Evolutionary conservation across 2,113 vertebrate species (phyloP), one percentile per base, ranked within the genome.

Genomic region (Otolemur garnettii): DNA sequence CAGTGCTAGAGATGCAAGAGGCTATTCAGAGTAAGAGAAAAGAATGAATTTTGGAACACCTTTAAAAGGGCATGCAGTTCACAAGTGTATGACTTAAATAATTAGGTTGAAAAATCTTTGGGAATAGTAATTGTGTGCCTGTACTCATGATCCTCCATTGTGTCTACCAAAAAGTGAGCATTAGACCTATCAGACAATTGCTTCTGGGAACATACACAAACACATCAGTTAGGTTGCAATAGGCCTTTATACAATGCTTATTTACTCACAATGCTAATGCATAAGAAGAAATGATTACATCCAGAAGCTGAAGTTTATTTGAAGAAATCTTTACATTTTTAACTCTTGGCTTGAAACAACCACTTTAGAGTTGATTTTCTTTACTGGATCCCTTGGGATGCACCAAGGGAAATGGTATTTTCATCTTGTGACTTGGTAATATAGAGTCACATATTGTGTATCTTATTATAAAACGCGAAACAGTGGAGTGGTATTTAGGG

Each of bases 321-420:
- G 33, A 77, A 68, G 77, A 28, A 28, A 38, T n/a, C 35, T 87
- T 42, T 35, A 55, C 30, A 35, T 21, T 53, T 50, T 81, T 90
- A 60, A 90, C 22, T 86, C 74, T 96, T 12, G 9, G 7, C 90
- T 82, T 35, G 60, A 81, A 95, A 82, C 62, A 45, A 72, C 75
- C 28, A 68, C 22, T 66, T 87, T 94, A 91, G 55, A 74, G 4
- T 55, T 4, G 22, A 71, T 83, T 85, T 42, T 93, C 7, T 79
- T 79, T 12, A 59, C 7, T 33, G 10, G 26, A 42, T 68, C 19
- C 11, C n/a, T 88, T 85, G 26, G 30, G 60, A 13, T 71, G 86
- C 86, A 24, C 13, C 14, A 21, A 64, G 92, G 45, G 11, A 69
- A 92, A 87, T 45, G 14, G 15, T 60, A 42, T 68, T 87, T 90